Base-by-base conservation (phyloP, 2,888 invertebrate species). In the Melikaiella ostensackeni region DNA sequence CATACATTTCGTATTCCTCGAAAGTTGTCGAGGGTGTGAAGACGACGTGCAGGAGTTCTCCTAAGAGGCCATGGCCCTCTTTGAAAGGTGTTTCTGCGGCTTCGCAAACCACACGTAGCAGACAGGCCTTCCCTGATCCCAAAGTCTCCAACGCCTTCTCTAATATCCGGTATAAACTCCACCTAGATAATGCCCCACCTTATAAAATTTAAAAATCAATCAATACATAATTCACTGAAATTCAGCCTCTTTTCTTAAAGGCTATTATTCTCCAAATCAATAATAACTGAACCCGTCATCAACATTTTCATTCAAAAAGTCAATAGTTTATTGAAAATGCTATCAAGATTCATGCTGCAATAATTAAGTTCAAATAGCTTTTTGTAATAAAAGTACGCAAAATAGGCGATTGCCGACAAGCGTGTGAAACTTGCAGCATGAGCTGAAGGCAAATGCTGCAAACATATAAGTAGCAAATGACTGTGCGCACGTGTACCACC, bases 41-140 rank as follows among this genome's bases (percentile, higher is more conserved):
- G 87, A 96, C 91, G 84, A 96, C 94, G 92, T 96, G 95, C 82
- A 96, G 92, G 87, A 97, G 92, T 92, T 96, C 95, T 35, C 95
- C 96, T 81, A 96, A 93, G 86, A 97, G 92, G 7, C 96, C 96
- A 85, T 95, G 94, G 84, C 94, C 94, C 87, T 94, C 93, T 83
- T 93, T 93, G 87, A 96, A 93, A 74, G 96, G 94, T 80, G 94
- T 92, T 84, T 94, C 93, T 0, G 96, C 95, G 38, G 95, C 94
- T 89, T 97, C 96, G 88, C 97, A 97, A 88, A 97, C 95, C 83
- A 95, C 94, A 84, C 95, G 93, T 81, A 96, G 92, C 84, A 97
- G 90, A 91, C 97, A 97, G 55, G 94, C 94, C 82, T 94, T 93
- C 42, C 89, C 89, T 59, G 79, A 80, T 75, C 85, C 86, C 63